Evolutionary conservation across 2,113 vertebrate genomes (phyloP), one percentile per base, ranked within the genome.

Genomic region (Platichthys stellatus): DNA sequence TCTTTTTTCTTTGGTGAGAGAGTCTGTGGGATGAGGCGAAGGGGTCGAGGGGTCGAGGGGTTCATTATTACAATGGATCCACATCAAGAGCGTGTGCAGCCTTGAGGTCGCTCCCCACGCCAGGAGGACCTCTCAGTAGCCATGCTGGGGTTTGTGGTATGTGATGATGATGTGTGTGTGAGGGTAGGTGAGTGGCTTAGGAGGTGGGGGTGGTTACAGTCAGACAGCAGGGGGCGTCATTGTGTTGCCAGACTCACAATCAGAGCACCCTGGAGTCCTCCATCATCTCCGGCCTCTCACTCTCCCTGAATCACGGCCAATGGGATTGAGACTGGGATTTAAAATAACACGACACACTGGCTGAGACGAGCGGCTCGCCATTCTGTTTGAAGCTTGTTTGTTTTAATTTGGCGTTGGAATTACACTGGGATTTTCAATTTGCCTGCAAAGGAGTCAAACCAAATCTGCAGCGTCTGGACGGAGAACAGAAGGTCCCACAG

Each of bases 161-260:
- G 70, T 63, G 62, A 63, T 43, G 75, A 38, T 23, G 31, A 67
- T 58, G 17, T 17, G 35, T 26, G 63, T 45, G 40, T 43, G 40
- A 43, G 40, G 40, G 40, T 20, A 7, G 28, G 26, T 17, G 65
- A 4, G 15, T 8, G 28, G 57, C 15, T n/a, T 15, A 1, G 3
- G 26, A 58, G 2, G 59, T 11, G 47, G 51, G 26, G 63, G 59
- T 15, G 5, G 9, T 61, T 74, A 24, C 4, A 35, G 43, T 40
- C 62, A 59, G 70, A 49, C 93, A 91, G 88, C 87, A 93, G 93
- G 90, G 90, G 93, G 92, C 89, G 85, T 78, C 81, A 74, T 85
- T 91, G 89, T 82, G 74, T 90, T 85, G 74, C 68, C 74, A 75
- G 78, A 80, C 45, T 75, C 24, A 8, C 31, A 78, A 76, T 63